Percentiles rank a stretch among this genome's conserved stretches.
Evolutionary conservation across 2,797 vertebrate species (phyloP).

Genomic region (Helarctos malayanus): DNA sequence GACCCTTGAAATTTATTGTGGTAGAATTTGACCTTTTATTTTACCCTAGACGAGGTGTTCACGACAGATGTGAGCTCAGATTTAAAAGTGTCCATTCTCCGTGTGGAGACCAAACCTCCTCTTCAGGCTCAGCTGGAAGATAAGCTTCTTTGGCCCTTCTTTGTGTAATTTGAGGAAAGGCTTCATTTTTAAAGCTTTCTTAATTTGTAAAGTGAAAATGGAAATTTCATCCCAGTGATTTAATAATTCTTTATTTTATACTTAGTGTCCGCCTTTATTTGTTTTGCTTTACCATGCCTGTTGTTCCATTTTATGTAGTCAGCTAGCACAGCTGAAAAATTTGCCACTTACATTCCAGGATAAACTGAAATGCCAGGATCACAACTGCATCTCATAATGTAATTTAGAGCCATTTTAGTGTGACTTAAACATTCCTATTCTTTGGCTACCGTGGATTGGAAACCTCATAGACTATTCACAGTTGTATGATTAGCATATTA

Average conservation of each 20-base stretch:
- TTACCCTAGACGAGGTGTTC: not conserved
- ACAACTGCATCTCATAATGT: not conserved
- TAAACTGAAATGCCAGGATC: conserved; percentile 38
- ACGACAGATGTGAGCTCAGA: not conserved
- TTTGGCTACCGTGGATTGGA: not conserved
- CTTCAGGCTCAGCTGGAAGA: not conserved
- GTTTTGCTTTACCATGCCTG: not conserved
- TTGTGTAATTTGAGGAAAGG: conserved; percentile 1
- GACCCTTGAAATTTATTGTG: not conserved
- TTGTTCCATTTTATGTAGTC: conserved; percentile 1
- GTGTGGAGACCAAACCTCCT: not conserved
- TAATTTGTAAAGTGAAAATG: conserved; percentile 53
- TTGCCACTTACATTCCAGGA: conserved; percentile 46
- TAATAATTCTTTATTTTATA: conserved; percentile 61
- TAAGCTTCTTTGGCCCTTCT: conserved; percentile 12
- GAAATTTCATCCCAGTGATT: conserved; percentile 59
- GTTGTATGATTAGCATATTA: conserved; percentile 18
- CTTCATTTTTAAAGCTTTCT: conserved; percentile 50
- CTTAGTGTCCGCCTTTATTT: not conserved
- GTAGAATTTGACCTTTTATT: conserved; percentile 33
- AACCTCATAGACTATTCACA: not conserved
- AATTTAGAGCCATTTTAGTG: conserved; percentile 44
- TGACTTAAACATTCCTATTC: conserved; percentile 31
- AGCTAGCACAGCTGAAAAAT: not conserved
- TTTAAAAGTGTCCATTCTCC: not conserved